Conservation (phyloP, 2,113 vertebrate genomes). For the Pyxicephalus adspersus region DNA sequence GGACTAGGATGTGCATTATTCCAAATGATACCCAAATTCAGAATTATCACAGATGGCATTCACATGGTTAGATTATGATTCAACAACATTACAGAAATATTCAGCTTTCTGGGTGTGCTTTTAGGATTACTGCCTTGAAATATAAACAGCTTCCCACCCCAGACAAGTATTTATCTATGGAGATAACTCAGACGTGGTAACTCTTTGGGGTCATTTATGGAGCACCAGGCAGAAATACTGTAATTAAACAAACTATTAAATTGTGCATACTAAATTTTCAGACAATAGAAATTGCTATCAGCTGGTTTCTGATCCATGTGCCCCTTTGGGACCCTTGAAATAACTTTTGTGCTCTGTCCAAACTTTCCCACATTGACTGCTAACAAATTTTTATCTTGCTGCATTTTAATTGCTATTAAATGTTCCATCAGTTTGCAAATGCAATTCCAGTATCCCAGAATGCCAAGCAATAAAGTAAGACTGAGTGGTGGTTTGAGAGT, state of each 20-base stretch:
- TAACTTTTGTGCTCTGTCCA: neutral
- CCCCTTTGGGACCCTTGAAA: neutral
- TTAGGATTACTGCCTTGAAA: no score
- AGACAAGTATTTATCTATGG: neutral
- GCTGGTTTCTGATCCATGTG: neutral
- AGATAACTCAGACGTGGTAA: neutral
- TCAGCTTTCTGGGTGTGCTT: no score
- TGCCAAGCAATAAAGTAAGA: neutral
- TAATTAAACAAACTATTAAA: neutral
- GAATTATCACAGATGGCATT: no score
- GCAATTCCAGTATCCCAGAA: neutral
- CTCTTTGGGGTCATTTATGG: neutral
- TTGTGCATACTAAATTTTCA: neutral
- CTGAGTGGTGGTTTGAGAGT: conserved; percentile 12
- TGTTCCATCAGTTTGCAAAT: neutral
- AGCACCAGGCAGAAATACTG: neutral
- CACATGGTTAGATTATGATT: no score
- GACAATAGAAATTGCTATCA: neutral
- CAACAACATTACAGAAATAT: no score
- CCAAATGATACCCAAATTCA: no score
- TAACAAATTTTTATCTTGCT: neutral
- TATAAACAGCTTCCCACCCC: neutral
- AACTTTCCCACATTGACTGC: neutral
- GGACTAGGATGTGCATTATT: no score
- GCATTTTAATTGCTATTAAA: neutral